Evolutionary conservation across 1,140 invertebrate genomes (phyloP).

Genomic region (Formica exsecta): DNA sequence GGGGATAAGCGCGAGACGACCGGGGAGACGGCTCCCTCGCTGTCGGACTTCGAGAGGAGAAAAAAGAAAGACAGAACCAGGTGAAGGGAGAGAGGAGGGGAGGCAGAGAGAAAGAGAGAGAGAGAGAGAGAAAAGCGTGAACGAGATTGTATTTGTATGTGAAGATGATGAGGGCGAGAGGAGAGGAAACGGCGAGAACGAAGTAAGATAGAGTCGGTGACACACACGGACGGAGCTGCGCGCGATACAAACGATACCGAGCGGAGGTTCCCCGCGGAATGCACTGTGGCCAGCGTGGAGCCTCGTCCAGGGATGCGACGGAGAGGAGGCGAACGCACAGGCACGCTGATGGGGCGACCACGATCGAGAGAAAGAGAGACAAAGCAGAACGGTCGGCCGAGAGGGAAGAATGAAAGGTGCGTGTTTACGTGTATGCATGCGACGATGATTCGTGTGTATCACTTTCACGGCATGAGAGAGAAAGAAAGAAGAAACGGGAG

Average conservation of each 20-base stretch:
- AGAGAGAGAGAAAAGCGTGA: slow-evolving; percentile 20
- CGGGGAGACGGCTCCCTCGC: slow-evolving; percentile 58
- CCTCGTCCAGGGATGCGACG: slow-evolving; percentile 45
- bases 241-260: slow-evolving; percentile 32
- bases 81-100: slow-evolving; percentile 31
- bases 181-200: not conserved
- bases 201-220: slow-evolving; percentile 53
- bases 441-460: slow-evolving; percentile 47
- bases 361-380: slow-evolving; percentile 12
- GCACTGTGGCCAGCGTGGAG: slow-evolving; percentile 11
- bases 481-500: not conserved
- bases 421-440: slow-evolving; percentile 26
- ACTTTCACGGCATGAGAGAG: not conserved
- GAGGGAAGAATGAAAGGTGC: slow-evolving; percentile 5
- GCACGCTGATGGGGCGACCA: slow-evolving; percentile 10
- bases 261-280: slow-evolving; percentile 55
- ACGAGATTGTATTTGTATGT: not conserved
- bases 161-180: not conserved
- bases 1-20: slow-evolving; percentile 69
- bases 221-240: slow-evolving; percentile 47
- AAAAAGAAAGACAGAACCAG: slow-evolving; percentile 51
- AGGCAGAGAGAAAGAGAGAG: not conserved
- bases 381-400: not conserved
- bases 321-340: slow-evolving; percentile 13
- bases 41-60: slow-evolving; percentile 40